Conservation (phyloP, 2,797 vertebrate genomes). For the Melanotaenia maccullochi region DNA sequence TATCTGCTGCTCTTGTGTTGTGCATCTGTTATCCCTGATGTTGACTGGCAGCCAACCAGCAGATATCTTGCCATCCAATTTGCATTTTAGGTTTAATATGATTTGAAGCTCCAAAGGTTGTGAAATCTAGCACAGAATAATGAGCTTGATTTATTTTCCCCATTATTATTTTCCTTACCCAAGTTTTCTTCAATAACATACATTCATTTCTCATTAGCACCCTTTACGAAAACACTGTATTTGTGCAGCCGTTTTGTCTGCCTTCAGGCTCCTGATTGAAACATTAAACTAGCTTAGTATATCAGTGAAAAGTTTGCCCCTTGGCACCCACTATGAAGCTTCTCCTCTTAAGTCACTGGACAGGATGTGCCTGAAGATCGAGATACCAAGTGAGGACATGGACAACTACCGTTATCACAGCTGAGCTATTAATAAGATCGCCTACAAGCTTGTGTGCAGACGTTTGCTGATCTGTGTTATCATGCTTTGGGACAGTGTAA, state of each 20-base stretch:
- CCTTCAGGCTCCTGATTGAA: neutral
- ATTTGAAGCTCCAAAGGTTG: conserved; percentile 31
- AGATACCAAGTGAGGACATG: conserved; percentile 68
- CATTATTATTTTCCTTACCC: neutral
- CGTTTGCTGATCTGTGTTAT: conserved; percentile 67
- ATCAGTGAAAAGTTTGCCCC: conserved; percentile 57
- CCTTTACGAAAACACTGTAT: neutral
- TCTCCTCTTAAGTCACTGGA: conserved; percentile 57
- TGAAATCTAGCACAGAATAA: conserved; percentile 17
- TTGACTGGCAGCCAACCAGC: conserved; percentile 55
- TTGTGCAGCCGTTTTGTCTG: conserved; percentile 16
- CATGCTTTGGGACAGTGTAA: conserved; percentile 66
- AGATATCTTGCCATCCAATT: conserved; percentile 22
- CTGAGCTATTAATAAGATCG: conserved; percentile 68
- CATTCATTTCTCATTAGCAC: conserved; percentile 4
- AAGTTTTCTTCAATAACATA: neutral
- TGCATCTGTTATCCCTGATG: conserved; percentile 62
- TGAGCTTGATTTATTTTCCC: conserved; percentile 1
- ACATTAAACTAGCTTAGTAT: conserved; percentile 56
- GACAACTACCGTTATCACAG: conserved; percentile 65
- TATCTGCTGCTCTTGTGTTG: conserved; percentile 44
- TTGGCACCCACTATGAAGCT: conserved; percentile 38
- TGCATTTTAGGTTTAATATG: conserved; percentile 22
- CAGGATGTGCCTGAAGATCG: conserved; percentile 68
- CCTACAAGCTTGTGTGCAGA: conserved; percentile 59